A percentile compares a stretch with the other conserved stretches of the same genome.
These are phyloP conservation scores for Meriones psammophilus DNA, from an alignment of 2,797 vertebrate genomes.

Conservation along the genomic window DNA sequence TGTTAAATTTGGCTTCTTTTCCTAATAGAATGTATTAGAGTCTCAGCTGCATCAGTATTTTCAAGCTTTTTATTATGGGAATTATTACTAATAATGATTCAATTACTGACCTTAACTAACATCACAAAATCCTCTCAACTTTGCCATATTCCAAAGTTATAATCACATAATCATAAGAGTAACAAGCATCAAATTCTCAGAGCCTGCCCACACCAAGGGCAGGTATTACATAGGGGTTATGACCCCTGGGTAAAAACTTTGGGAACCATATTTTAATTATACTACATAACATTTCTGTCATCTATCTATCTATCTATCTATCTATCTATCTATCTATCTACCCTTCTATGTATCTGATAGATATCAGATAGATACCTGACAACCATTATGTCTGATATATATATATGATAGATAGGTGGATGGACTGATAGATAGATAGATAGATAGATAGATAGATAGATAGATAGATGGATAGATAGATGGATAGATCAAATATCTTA, in stretches of 20 bases:
- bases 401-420: neutral
- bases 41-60: neutral
- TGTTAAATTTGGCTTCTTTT: neutral
- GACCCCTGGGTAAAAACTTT: neutral
- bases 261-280: neutral
- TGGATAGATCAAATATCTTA: neutral
- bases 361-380: neutral
- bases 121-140: slow-evolving; percentile 4
- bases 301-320: neutral
- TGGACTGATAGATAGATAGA: neutral
- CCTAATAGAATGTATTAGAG: neutral
- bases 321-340: neutral
- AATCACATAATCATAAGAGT: neutral
- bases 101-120: neutral
- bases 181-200: neutral
- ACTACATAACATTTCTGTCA: neutral
- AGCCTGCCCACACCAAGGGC: neutral
- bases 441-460: neutral
- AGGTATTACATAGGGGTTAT: neutral
- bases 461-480: neutral
- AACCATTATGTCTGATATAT: neutral
- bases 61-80: neutral
- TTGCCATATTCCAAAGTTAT: neutral
- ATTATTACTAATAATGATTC: neutral
- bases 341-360: neutral